Percentiles rank a stretch among this genome's conserved stretches.
Conservation (phyloP, 2,113 vertebrate species). For the Orthonyx spaldingii region DNA sequence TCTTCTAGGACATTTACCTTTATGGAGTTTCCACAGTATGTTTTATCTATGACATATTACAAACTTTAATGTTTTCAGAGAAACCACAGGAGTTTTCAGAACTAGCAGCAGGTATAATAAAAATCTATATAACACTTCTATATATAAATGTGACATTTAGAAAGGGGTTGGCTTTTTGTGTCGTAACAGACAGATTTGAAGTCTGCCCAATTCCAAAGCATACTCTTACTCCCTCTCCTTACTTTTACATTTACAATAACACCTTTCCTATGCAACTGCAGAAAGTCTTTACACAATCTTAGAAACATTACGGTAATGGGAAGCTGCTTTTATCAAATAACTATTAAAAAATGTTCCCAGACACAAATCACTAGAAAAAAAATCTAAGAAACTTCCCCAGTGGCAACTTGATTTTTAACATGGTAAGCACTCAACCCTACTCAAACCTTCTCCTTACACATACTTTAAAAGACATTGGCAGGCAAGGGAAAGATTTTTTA, state of each 20-base stretch:
- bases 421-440: not conserved
- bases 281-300: not conserved
- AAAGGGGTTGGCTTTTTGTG: not conserved
- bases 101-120: not conserved
- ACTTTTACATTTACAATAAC: not conserved
- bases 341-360: not conserved
- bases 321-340: not conserved
- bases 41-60: not conserved
- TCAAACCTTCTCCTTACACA: not conserved
- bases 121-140: not conserved
- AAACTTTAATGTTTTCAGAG: not conserved
- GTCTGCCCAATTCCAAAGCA: not conserved
- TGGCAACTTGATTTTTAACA: not conserved
- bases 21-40: not conserved
- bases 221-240: not conserved
- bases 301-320: not conserved
- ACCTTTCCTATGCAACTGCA: not conserved
- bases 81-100: not conserved
- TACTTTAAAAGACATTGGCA: not conserved
- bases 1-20: not conserved
- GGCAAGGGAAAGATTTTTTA: not conserved
- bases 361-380: not conserved
- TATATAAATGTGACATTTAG: not conserved
- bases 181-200: not conserved
- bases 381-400: not conserved